Percentiles rank a stretch among this genome's conserved stretches.
These are phyloP conservation scores for Chaetodon trifasciatus DNA, from an alignment of 2,797 vertebrate species.

Conservation along the genomic window DNA sequence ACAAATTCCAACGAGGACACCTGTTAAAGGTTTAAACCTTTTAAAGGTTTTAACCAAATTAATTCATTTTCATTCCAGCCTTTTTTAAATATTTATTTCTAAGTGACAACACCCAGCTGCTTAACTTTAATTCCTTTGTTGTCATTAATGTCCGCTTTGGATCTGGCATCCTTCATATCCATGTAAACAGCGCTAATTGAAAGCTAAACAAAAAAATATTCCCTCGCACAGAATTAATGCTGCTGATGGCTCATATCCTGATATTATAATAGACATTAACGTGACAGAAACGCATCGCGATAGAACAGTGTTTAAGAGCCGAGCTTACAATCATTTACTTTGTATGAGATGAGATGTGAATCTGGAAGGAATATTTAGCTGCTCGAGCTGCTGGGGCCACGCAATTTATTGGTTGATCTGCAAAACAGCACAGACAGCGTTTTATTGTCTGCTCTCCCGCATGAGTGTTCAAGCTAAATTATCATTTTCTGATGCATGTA, in stretches of 20 bases:
- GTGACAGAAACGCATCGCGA: slow-evolving; percentile 62
- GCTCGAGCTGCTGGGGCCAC: slow-evolving; percentile 61
- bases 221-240: slow-evolving; percentile 58
- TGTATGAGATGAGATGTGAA: slow-evolving; percentile 71
- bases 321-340: slow-evolving; percentile 75
- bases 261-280: slow-evolving; percentile 78
- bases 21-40: slow-evolving; percentile 21
- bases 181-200: slow-evolving; percentile 67
- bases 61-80: slow-evolving; percentile 5
- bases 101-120: slow-evolving; percentile 21
- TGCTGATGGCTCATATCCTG: slow-evolving; percentile 63
- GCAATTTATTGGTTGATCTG: slow-evolving; percentile 76
- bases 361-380: slow-evolving; percentile 70
- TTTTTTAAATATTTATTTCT: slow-evolving; percentile 18
- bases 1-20: slow-evolving; percentile 6
- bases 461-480: slow-evolving; percentile 77
- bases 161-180: slow-evolving; percentile 31
- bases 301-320: slow-evolving; percentile 72
- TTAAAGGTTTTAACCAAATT: slow-evolving; percentile 24
- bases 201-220: slow-evolving; percentile 73
- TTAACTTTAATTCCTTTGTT: slow-evolving; percentile 41
- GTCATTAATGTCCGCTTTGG: slow-evolving; percentile 44
- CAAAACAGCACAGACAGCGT: slow-evolving; percentile 72
- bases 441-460: slow-evolving; percentile 77
- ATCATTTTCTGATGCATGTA: slow-evolving; percentile 73